Evolutionary conservation across 2,888 invertebrate species (phyloP).

Genomic region (Alsophila aescularia): DNA sequence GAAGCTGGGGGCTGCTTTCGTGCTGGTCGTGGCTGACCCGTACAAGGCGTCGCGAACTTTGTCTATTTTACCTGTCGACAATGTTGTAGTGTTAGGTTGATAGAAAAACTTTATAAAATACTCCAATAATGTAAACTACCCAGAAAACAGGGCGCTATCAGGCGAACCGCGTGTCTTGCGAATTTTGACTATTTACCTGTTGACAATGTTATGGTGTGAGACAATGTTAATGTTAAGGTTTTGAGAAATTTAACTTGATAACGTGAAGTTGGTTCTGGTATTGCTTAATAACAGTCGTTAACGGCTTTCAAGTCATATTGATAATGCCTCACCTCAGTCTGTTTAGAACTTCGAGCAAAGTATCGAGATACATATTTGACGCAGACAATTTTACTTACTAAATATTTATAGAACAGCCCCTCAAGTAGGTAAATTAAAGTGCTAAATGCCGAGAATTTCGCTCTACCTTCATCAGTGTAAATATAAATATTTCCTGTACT

Average conservation of each 20-base stretch:
- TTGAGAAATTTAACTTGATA: too few relatives aligned
- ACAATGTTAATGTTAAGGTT: too few relatives aligned
- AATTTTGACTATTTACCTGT: too few relatives aligned
- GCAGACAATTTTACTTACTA: neutral
- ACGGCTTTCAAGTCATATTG: neutral
- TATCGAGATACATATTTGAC: neutral
- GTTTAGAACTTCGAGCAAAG: neutral
- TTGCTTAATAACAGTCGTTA: too few relatives aligned
- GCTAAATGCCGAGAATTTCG: conserved; percentile 6
- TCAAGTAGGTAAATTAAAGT: conserved; percentile 20
- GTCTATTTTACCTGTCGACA: conserved; percentile 68
- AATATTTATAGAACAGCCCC: neutral
- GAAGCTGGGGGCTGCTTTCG: conserved; percentile 68
- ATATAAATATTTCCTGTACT: conserved; percentile 9
- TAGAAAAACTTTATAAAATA: too few relatives aligned
- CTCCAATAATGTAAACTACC: too few relatives aligned
- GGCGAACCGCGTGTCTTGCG: too few relatives aligned
- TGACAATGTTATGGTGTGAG: too few relatives aligned
- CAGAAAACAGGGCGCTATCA: too few relatives aligned
- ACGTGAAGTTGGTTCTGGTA: too few relatives aligned
- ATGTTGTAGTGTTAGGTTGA: too few relatives aligned
- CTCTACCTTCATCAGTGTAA: conserved; percentile 6
- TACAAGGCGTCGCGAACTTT: conserved; percentile 73
- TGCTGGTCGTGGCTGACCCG: conserved; percentile 67
- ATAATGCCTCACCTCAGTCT: neutral